Evolutionary conservation across 2,888 invertebrate species (phyloP).

Genomic region (Cheilosia grossa): DNA sequence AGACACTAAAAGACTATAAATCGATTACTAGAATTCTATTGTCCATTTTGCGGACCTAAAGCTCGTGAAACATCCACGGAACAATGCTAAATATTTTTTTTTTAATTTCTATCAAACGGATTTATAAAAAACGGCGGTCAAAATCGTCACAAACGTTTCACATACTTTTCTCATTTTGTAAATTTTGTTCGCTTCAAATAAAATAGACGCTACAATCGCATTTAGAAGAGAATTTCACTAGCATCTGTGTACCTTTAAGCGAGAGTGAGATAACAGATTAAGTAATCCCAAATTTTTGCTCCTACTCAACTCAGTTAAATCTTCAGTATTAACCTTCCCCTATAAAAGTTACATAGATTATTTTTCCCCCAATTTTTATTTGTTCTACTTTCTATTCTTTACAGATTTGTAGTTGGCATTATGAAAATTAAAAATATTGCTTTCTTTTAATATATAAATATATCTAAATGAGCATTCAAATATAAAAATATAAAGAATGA

Average conservation of each 20-base stretch:
- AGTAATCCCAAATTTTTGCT: neutral
- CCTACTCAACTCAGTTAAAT: constrained; percentile 8
- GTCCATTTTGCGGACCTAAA: too few species aligned
- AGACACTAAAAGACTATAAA: too few species aligned
- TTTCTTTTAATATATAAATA: constrained; percentile 55
- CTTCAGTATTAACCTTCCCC: constrained; percentile 15
- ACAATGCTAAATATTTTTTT: too few species aligned
- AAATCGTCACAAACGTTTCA: too few species aligned
- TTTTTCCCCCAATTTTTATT: constrained; percentile 46
- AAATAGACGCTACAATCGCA: neutral
- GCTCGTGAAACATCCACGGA: too few species aligned
- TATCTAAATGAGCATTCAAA: constrained; percentile 36
- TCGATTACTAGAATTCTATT: too few species aligned
- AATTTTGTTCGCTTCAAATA: neutral
- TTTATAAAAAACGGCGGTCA: too few species aligned
- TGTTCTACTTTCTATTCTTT: constrained; percentile 71
- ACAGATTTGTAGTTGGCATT: constrained; percentile 72
- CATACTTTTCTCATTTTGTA: too few species aligned
- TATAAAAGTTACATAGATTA: constrained; percentile 22
- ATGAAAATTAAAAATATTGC: constrained; percentile 49
- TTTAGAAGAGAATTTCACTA: neutral
- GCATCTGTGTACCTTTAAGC: constrained; percentile 1
- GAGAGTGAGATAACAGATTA: constrained; percentile 1
- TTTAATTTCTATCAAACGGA: too few species aligned
- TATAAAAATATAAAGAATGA: constrained; percentile 32